Base-by-base conservation (phyloP, 1,140 invertebrate species). In the Sycobia sp. region DNA sequence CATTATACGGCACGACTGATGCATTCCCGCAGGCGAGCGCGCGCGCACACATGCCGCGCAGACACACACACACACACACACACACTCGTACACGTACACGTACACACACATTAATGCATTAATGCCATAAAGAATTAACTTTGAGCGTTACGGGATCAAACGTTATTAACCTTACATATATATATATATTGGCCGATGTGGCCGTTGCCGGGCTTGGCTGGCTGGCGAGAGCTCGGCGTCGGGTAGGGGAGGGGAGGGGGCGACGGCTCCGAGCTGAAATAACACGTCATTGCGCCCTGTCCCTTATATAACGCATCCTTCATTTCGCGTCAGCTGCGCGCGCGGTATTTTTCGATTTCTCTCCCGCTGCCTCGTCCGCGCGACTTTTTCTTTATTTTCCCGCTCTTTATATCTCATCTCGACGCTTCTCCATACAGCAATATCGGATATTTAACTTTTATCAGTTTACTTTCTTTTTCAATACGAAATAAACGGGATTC, bases 101-200 rank as follows among this genome's bases (percentile, higher is more conserved):
- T n/a, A 76, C 77, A 72, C 76, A 78, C 73, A 78, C 46, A 29
- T 13, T 39, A 71, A 72, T 67, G 73, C 78, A 78, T 79, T 79
- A 79, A 79, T 80, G 73, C 73, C 72, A 62, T 73, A 74, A 76
- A 73, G 73, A 77, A 80, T 79, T 78, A 79, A 76, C 71, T 78
- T 79, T 78, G 70, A 65, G 73, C 70, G 71, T 75, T 72, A 71
- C 66, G 65, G 73, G 71, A 78, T 77, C 73, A 78, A 75, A 74
- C 72, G 71, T 78, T 75, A 78, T 75, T 77, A 77, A 78, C 72
- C 78, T 79, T 76, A n/a, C n/a, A n/a, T n/a, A n/a, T n/a, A n/a
- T n/a, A n/a, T n/a, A n/a, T n/a, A 75, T 76, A 77, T 77, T 77
- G 72, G 68, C 67, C 70, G 66, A 63, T 44, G 58, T 44, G 9